Conservation (phyloP, 1,140 invertebrate genomes). For the Aphelenchoides fujianensis region DNA sequence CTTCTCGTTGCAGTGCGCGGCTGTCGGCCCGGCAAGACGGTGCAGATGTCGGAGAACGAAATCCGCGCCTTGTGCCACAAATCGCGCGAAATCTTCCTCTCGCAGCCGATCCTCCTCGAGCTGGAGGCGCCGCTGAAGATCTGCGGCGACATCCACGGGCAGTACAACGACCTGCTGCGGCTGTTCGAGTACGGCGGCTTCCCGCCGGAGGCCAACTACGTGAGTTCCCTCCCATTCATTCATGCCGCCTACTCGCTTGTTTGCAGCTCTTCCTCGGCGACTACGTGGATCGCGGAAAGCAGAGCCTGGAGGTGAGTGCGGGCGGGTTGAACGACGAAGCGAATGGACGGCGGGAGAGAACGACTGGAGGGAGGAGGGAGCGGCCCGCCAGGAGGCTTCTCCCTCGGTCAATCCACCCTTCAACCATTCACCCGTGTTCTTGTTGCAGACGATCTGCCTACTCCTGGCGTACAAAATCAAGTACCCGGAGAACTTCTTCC, state of each 20-base stretch:
- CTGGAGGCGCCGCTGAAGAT: conserved; percentile 98
- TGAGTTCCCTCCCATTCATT: no score
- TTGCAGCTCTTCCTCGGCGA: conserved; percentile 68
- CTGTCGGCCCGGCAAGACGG: conserved; percentile 66
- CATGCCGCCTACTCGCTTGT: conserved; percentile 66
- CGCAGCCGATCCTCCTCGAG: conserved; percentile 95
- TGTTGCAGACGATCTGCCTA: conserved; percentile 69
- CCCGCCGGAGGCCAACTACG: conserved; percentile 98
- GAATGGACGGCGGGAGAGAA: no score
- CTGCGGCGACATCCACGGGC: conserved; percentile 96
- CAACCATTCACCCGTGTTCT: conserved; percentile 63
- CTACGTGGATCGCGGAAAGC: conserved; percentile 66
- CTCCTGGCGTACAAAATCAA: conserved; percentile 80
- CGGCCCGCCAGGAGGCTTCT: no score
- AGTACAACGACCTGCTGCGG: conserved; percentile 75
- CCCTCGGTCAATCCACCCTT: no score
- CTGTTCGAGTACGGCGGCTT: conserved; percentile 99
- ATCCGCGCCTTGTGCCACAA: conserved; percentile 67
- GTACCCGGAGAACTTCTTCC: conserved; percentile 71
- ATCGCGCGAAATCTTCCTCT: conserved; percentile 92
- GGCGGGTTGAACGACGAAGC: no score
- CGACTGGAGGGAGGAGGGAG: no score
- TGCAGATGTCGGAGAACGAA: conserved; percentile 67
- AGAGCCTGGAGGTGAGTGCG: conserved; percentile 64
- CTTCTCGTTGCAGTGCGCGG: conserved; percentile 64